Base-by-base conservation (phyloP, 2,888 invertebrate genomes). In the Tetragonula carbonaria region DNA sequence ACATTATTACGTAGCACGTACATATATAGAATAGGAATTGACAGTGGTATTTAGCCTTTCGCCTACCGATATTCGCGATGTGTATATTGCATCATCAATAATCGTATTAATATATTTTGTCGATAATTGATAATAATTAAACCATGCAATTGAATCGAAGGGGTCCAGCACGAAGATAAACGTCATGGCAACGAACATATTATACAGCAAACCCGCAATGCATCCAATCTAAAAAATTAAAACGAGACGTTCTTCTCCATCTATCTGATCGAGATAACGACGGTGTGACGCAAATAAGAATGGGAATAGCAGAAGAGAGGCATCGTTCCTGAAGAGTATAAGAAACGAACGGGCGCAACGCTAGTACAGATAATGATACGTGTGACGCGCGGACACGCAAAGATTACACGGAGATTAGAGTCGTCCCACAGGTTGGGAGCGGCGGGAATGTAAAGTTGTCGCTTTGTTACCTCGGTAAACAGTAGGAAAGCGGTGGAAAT, bases 401-500 rank as follows among this genome's bases (percentile, higher is more conserved):
- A 80, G 71, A 72, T 83, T 75, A 72, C 33, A 33, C 65, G 50
- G 67, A 74, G 59, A 78, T 80, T 68, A 75, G 33, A 72, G 55
- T 78, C 63, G 66, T 82, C 63, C 68, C 55, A 28, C 53, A 66
- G 55, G 68, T 74, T 73, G 73, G 76, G 63, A 74, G 83, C 74
- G 80, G 78, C 76, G 72, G 83, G 79, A 85, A 81, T 59, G 71
- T 76, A 71, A 74, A 82, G 76, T 53, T 75, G 80, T 65, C 70
- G 78, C 78, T 77, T 80, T 78, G 78, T 79, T 74, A 70, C 76
- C 62, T 62, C 70, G 86, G 87, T 88, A 85, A 87, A 88, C 87
- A 87, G 77, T 81, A 78, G 81, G 85, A 86, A 87, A 86, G 82
- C 86, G 84, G 78, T 87, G 84, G 80, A 91, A 87, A 88, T 90